Base-by-base conservation (phyloP, 2,113 vertebrate genomes). In the Myotis davidii region DNA sequence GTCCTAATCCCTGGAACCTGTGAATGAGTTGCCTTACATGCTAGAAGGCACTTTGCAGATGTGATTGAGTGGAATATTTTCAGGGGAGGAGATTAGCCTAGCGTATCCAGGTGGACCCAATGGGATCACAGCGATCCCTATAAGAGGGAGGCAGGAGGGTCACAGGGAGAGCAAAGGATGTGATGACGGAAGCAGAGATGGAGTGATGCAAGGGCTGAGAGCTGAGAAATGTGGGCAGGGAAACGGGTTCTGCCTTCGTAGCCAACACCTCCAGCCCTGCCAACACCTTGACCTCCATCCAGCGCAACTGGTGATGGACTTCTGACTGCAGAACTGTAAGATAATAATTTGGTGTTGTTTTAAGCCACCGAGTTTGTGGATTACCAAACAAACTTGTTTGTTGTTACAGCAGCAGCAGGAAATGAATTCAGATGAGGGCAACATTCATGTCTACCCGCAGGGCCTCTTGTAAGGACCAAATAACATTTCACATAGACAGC, bases 401-500 rank as follows among this genome's bases (percentile, higher is more conserved):
- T 86, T 90, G 52, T 96, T 73, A 92, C 11, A 76, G 77, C 84
- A 79, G 48, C 27, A 81, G 65, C 21, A 77, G 77, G 64, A 94
- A 92, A 94, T 42, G 37, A 50, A 78, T 81, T 82, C 85, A 77
- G 29, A 34, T 56, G 48, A 72, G 20, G 25, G 18, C 29, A 56
- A 37, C 9, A 48, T 42, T 65, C 50, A 65, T 1, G n/a, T 34
- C 42, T 39, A 25, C 10, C 39, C n/a, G 23, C 27, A 42, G 9
- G 27, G 11, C 52, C 52, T 88, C 81, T 17, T 39, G 2, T 23
- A 82, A 90, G 67, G 64, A 81, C 39, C 37, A 52, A 77, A 21
- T 9, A 32, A 20, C 32, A 27, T 16, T 32, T 21, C 27, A 64
- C 37, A 17, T 5, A 21, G 14, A 94, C 59, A 90, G 56, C 45